phyloP scores from a whole-genome alignment of 2,113 vertebrate genomes.

The Alectura lathami region DNA sequence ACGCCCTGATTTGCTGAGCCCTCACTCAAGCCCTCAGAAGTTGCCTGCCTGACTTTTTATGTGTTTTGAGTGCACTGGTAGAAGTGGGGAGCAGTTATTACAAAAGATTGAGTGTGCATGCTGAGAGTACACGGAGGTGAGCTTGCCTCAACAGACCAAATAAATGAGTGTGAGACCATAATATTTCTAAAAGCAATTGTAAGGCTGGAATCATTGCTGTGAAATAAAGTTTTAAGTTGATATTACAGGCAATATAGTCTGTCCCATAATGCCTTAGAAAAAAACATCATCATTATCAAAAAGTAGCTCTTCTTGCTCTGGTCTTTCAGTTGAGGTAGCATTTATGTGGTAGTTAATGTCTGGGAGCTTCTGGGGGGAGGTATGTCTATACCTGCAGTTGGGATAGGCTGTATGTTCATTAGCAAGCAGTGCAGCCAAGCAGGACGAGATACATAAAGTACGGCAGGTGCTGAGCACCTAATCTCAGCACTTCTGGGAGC shows the following conservation, averaged over 20 bases:
- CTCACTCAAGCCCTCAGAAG: neutral
- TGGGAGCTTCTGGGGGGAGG: neutral
- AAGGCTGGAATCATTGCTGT: conserved; percentile 47
- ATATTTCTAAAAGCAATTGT: conserved; percentile 63
- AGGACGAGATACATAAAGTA: neutral
- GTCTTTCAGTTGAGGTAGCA: neutral
- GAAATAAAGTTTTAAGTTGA: conserved; percentile 69
- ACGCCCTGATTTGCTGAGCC: neutral
- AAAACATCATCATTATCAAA: conserved; percentile 35
- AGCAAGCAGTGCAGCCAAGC: neutral
- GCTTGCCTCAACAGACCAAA: conserved; percentile 40
- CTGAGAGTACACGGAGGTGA: conserved; percentile 39
- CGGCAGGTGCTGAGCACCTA: neutral
- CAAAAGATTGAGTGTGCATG: neutral
- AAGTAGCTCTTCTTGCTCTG: neutral
- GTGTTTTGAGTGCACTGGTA: conserved; percentile 7
- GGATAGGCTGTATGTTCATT: neutral
- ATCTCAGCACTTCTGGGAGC: neutral
- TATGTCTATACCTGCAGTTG: neutral
- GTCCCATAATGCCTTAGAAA: conserved; percentile 10
- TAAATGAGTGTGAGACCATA: conserved; percentile 44
- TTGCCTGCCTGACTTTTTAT: neutral
- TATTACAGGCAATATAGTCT: conserved; percentile 47
- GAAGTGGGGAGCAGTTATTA: conserved; percentile 54
- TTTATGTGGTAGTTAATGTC: neutral